Conservation (phyloP, 2,113 vertebrate species). For the Cephalopholis sonnerati region DNA sequence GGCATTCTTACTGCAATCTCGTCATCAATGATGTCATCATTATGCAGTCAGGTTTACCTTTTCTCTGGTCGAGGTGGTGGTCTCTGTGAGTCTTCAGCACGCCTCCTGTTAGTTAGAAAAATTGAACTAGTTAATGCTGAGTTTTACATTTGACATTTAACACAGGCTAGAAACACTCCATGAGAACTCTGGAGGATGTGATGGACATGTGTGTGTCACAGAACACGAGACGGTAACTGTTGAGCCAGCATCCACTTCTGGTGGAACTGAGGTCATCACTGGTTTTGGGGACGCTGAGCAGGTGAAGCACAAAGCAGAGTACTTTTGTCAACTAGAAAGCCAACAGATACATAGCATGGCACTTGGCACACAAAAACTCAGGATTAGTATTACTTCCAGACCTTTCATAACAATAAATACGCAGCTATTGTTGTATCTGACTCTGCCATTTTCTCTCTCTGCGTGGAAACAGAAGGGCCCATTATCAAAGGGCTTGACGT, state of each 20-base stretch:
- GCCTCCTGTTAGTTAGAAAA: slow-evolving; percentile 23
- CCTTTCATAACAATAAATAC: slow-evolving; percentile 78
- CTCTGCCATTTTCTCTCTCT: slow-evolving; percentile 44
- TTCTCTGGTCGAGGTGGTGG: slow-evolving; percentile 65
- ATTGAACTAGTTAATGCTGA: neutral
- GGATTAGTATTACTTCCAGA: slow-evolving; percentile 7
- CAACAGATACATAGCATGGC: neutral
- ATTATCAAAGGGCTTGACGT: slow-evolving; percentile 77
- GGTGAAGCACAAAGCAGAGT: slow-evolving; percentile 2
- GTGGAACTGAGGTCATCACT: slow-evolving; percentile 62
- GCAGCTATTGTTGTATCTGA: slow-evolving; percentile 76
- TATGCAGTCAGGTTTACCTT: slow-evolving; percentile 13
- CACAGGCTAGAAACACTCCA: slow-evolving; percentile 66
- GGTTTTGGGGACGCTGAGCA: slow-evolving; percentile 73
- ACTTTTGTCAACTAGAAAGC: neutral
- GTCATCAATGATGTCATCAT: neutral
- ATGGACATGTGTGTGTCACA: slow-evolving; percentile 74
- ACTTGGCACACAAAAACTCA: neutral
- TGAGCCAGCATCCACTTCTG: slow-evolving; percentile 66
- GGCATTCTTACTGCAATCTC: neutral
- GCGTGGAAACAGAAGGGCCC: slow-evolving; percentile 79
- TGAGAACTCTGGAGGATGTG: slow-evolving; percentile 71
- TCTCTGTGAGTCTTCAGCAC: neutral
- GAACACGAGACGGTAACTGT: slow-evolving; percentile 67
- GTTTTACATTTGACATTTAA: neutral